phyloP scores from a whole-genome alignment of 2,888 invertebrate genomes.

The Trichogramma evanescens region DNA sequence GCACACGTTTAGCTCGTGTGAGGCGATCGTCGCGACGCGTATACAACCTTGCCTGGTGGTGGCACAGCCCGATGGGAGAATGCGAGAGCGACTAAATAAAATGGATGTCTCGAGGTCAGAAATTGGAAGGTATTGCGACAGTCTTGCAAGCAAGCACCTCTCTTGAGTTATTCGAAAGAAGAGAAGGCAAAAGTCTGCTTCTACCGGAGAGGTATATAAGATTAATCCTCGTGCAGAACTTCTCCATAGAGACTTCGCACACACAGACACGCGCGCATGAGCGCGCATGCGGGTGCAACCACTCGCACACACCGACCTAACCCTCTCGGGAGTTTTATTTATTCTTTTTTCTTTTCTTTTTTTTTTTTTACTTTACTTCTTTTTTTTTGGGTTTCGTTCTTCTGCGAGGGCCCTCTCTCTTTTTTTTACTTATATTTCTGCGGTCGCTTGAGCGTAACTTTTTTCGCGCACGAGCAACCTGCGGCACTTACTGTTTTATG shows the following conservation, averaged over 20 bases:
- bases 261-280: not conserved
- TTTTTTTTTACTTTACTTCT: not conserved
- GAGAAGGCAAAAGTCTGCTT: constrained; percentile 8
- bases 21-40: constrained; percentile 23
- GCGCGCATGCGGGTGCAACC: not conserved
- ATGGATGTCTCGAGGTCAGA: constrained; percentile 43
- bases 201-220: not conserved
- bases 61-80: too few species aligned
- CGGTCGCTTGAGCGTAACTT: not conserved
- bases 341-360: not conserved
- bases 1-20: constrained; percentile 24
- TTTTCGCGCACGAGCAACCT: not conserved
- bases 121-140: constrained; percentile 43
- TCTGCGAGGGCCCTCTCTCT: not conserved
- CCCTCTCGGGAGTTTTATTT: constrained; percentile 3
- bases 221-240: constrained; percentile 14
- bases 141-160: constrained; percentile 21
- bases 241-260: constrained; percentile 3
- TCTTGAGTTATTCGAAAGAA: constrained; percentile 13
- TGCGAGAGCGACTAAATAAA: constrained; percentile 39
- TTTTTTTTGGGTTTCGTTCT: not conserved
- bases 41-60: too few species aligned
- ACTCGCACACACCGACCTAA: not conserved
- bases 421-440: not conserved
- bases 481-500: not conserved